phyloP scores from a whole-genome alignment of 2,113 vertebrate genomes.

The Cyprinus carpio region DNA sequence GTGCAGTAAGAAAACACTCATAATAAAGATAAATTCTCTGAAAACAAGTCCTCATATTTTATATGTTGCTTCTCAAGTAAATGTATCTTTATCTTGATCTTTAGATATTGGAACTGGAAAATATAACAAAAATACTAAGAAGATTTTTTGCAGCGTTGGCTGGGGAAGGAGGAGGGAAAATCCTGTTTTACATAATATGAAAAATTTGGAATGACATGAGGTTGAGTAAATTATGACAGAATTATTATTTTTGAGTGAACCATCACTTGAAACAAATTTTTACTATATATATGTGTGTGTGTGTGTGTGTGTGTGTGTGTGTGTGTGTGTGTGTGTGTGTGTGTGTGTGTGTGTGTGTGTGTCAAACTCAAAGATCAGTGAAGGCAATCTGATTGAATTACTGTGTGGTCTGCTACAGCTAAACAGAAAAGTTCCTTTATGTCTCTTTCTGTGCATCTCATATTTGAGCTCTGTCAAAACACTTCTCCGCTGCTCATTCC shows the following conservation, averaged over 20 bases:
- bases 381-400: neutral
- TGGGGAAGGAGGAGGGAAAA: neutral
- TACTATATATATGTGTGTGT: neutral
- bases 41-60: constrained; percentile 7
- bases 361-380: neutral
- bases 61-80: neutral
- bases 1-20: neutral
- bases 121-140: neutral
- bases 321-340: no score
- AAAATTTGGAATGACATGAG: neutral
- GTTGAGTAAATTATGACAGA: neutral
- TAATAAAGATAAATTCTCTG: neutral
- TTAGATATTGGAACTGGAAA: neutral
- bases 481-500: neutral
- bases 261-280: neutral
- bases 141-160: neutral
- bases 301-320: no score
- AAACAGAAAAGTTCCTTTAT: neutral
- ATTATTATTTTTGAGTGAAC: constrained; percentile 2
- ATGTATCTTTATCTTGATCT: neutral
- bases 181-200: neutral
- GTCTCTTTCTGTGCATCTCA: neutral
- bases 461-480: constrained; percentile 12
- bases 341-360: no score
- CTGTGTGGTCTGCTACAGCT: neutral